phyloP scores from a whole-genome alignment of 2,113 vertebrate species.

The Misgurnus anguillicaudatus region DNA sequence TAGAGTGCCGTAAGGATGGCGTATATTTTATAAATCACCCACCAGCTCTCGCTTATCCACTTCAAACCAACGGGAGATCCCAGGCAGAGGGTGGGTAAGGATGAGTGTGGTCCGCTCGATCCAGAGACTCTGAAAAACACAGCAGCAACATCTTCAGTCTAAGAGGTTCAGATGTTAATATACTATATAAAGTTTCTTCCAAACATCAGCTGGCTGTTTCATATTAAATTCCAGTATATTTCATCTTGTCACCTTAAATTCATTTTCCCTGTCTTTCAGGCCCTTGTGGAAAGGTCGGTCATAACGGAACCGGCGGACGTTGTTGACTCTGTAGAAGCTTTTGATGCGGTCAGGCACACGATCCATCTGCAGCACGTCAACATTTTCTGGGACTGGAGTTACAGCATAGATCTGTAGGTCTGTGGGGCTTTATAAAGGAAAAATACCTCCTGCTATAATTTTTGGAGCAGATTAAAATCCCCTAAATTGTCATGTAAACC shows the following conservation, averaged over 20 bases:
- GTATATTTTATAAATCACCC: slow-evolving; percentile 55
- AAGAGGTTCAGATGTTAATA: background rate
- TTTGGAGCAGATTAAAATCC: too few relatives aligned
- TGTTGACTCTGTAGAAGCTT: slow-evolving; percentile 97
- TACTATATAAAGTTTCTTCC: background rate
- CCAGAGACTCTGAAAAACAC: slow-evolving; percentile 88
- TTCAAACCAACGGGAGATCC: slow-evolving; percentile 98
- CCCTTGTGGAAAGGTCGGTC: slow-evolving; percentile 97
- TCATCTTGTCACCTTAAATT: slow-evolving; percentile 86
- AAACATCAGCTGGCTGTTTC: background rate
- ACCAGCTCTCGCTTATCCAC: slow-evolving; percentile 97
- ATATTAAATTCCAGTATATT: background rate
- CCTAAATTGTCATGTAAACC: too few relatives aligned
- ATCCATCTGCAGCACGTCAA: slow-evolving; percentile 90
- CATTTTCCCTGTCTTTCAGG: slow-evolving; percentile 93
- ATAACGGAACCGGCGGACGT: slow-evolving; percentile 93
- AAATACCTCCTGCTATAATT: too few relatives aligned
- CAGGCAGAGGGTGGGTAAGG: slow-evolving; percentile 91
- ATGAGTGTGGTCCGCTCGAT: slow-evolving; percentile 95
- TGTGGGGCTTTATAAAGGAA: slow-evolving; percentile 62
- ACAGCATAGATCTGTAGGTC: slow-evolving; percentile 92
- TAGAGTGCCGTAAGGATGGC: too few relatives aligned
- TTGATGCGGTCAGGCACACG: slow-evolving; percentile 95
- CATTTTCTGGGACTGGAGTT: slow-evolving; percentile 87
- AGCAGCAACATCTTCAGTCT: background rate